A percentile compares a stretch with the other conserved stretches of the same genome.
These are phyloP conservation scores for Bos indicus DNA, from an alignment of 2,113 vertebrate genomes.

Conservation along the genomic window DNA sequence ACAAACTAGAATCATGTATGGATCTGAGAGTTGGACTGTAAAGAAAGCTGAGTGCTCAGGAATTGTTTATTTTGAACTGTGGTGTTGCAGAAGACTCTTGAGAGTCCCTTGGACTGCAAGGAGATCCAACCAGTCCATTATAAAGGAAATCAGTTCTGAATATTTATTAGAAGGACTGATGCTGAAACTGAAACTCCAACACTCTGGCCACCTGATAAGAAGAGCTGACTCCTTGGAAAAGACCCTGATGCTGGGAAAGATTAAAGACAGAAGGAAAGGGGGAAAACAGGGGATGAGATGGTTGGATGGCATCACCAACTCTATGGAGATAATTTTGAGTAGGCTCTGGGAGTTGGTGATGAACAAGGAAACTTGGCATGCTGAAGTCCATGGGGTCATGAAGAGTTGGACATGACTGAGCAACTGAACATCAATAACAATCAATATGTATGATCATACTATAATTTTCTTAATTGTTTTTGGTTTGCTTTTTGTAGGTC, in stretches of 20 bases:
- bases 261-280: not conserved
- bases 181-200: not conserved
- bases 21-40: not conserved
- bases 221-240: not conserved
- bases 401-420: not conserved
- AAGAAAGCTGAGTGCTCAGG: rapidly evolving
- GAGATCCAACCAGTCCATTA: not conserved
- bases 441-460: not conserved
- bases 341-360: not conserved
- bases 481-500: not conserved
- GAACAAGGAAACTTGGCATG: not conserved
- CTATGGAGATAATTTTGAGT: not conserved
- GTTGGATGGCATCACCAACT: not conserved
- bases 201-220: not conserved
- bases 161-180: not conserved
- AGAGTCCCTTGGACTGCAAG: not conserved
- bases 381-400: rapidly evolving
- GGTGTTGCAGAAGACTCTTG: not conserved
- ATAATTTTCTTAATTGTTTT: not conserved
- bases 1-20: not conserved
- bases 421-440: not conserved
- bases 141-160: not conserved
- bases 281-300: not conserved
- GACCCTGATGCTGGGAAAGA: not conserved
- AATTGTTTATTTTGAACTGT: not conserved